Base-by-base conservation (phyloP, 1,140 invertebrate genomes). In the Dufourea novaeangliae region DNA sequence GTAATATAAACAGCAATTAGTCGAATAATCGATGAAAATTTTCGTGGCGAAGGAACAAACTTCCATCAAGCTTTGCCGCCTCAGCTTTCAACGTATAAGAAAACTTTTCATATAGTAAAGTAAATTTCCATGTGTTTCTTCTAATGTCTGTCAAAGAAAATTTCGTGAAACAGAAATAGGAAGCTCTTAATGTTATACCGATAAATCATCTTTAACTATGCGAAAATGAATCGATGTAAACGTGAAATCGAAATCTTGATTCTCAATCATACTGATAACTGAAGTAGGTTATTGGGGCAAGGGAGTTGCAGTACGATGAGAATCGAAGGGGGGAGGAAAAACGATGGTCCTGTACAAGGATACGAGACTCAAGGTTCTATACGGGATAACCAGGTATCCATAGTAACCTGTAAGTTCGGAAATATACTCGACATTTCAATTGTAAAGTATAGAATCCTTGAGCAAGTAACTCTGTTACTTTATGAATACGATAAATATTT, bases 251-350 rank as follows among this genome's bases (percentile, higher is more conserved):
- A 4, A 57, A 46, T 46, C 52, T 46, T 37, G 22, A 54, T 34
- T 57, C 56, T 29, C 44, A 54, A 44, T 39, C 46, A 32, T 25
- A 68, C 22, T 56, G 44, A 79, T 82, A 86, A 82, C 61, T 84
- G 39, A n/a, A n/a, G n/a, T n/a, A n/a, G 82, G 79, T 86, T 74
- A 86, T 67, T 86, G 61, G 79, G 56, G 73, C 80, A 73, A 73
- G 76, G 17, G 37, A 72, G 66, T 66, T 67, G 74, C 25, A 56
- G 46, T 29, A n/a, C 41, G 41, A 52, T 14, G n/a, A 34, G 39
- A 25, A 50, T 52, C 61, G 69, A 57, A 71, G 59, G 41, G 71
- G 29, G 59, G 46, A 66, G 62, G 46, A 59, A 77, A 84, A 56
- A 74, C 66, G 75, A 63, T 79, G 66, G 34, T 54, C 50, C 54